Evolutionary conservation across 2,797 vertebrate genomes (phyloP).

Genomic region (Phrynocephalus vlangalii): DNA sequence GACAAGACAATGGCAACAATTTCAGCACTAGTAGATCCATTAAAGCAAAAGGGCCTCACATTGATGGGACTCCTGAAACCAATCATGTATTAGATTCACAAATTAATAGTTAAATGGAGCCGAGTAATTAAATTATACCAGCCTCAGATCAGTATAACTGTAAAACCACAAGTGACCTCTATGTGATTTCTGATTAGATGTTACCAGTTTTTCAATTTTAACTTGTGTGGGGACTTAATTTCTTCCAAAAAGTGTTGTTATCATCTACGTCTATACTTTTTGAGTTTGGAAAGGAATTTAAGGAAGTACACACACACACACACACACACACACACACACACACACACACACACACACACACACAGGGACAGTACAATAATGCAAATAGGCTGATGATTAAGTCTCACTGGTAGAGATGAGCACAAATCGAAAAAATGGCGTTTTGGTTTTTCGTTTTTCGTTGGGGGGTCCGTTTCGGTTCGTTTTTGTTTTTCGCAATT

Average conservation of each 20-base stretch:
- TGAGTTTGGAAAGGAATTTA: too few relatives aligned
- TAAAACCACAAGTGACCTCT: neutral
- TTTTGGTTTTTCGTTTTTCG: too few relatives aligned
- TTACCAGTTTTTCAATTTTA: conserved; percentile 23
- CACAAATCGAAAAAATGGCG: too few relatives aligned
- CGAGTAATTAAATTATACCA: conserved; percentile 22
- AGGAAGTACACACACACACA: too few relatives aligned
- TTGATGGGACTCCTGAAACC: conserved; percentile 45
- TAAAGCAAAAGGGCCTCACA: conserved; percentile 57
- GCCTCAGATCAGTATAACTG: neutral
- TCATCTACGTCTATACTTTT: too few relatives aligned
- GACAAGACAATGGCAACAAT: conserved; percentile 13
- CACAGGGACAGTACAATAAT: neutral
- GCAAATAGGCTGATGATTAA: neutral
- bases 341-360: too few relatives aligned
- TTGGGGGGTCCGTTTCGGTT: too few relatives aligned
- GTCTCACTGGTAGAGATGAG: neutral
- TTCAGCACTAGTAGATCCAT: conserved; percentile 16
- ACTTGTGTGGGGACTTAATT: too few relatives aligned
- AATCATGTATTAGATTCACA: conserved; percentile 39
- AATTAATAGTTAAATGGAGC: neutral
- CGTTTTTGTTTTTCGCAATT: too few relatives aligned
- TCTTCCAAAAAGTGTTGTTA: too few relatives aligned
- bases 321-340: too few relatives aligned
- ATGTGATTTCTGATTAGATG: neutral